phyloP scores from a whole-genome alignment of 2,113 vertebrate genomes.

The Sardina pilchardus region DNA sequence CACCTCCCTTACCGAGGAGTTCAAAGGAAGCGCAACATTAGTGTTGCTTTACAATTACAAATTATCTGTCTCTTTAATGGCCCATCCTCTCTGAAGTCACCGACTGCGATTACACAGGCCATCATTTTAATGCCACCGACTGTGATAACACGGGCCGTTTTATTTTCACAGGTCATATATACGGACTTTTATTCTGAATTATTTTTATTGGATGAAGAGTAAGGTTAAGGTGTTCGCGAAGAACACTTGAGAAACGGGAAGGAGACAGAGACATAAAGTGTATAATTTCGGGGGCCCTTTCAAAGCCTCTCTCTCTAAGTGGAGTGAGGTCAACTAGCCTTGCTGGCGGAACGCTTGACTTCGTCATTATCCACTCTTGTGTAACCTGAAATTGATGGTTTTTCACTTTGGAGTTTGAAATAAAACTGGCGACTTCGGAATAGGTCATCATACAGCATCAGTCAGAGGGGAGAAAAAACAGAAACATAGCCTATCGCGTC shows the following conservation, averaged over 20 bases:
- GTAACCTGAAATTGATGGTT: conserved; percentile 24
- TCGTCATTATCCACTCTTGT: conserved; percentile 24
- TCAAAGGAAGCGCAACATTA: conserved; percentile 34
- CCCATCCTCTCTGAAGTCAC: conserved; percentile 14
- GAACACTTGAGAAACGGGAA: background rate
- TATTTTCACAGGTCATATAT: background rate
- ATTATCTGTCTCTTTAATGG: conserved; percentile 33
- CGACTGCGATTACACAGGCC: background rate
- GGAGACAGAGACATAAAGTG: background rate
- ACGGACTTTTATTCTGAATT: background rate
- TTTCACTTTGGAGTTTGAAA: conserved; percentile 7
- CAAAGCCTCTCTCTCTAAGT: background rate
- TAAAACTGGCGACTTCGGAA: conserved; percentile 31
- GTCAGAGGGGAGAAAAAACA: background rate
- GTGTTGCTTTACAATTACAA: conserved; percentile 33
- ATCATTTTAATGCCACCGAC: background rate
- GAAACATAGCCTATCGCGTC: conserved; percentile 8
- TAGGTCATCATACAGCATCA: conserved; percentile 20
- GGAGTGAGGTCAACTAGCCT: background rate
- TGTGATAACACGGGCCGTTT: background rate
- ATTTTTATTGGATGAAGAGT: background rate
- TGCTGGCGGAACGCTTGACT: conserved; percentile 11
- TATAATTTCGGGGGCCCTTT: background rate
- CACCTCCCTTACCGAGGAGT: conserved; percentile 29
- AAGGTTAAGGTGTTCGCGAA: background rate